Evolutionary conservation across 2,888 invertebrate genomes (phyloP).

Genomic region (Cyaniris semiargus): DNA sequence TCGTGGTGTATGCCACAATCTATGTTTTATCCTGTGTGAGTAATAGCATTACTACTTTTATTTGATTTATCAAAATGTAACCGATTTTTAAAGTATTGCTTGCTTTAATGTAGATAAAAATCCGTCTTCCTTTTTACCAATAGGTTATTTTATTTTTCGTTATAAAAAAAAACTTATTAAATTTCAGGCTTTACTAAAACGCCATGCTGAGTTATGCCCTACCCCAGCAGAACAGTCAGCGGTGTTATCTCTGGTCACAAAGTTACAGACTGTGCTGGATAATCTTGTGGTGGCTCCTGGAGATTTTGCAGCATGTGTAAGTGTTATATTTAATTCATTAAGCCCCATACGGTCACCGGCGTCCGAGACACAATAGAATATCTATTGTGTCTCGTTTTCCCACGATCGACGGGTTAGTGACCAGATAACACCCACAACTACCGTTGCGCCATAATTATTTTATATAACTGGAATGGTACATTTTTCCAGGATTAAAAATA

Average conservation of each 20-base stretch:
- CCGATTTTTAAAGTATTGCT: no score
- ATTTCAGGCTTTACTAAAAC: slow-evolving; percentile 90
- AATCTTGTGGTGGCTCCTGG: slow-evolving; percentile 96
- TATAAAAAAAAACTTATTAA: neutral
- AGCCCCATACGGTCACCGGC: no score
- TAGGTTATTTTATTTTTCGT: neutral
- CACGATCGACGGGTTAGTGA: no score
- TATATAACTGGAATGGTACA: no score
- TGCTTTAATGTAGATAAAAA: no score
- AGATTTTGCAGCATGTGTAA: slow-evolving; percentile 96
- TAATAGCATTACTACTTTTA: neutral
- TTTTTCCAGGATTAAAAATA: no score
- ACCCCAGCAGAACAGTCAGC: slow-evolving; percentile 94
- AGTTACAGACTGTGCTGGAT: slow-evolving; percentile 96
- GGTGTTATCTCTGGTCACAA: slow-evolving; percentile 95
- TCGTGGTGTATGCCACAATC: slow-evolving; percentile 3
- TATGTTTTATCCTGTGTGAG: neutral
- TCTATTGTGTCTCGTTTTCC: no score
- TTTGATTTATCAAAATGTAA: neutral
- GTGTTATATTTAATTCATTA: slow-evolving; percentile 68
- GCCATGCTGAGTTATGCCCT: slow-evolving; percentile 95
- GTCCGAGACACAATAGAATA: no score
- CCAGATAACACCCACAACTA: no score
- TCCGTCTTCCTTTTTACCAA: no score
- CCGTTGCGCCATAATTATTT: no score